A percentile compares a stretch with the other conserved stretches of the same genome.
Evolutionary conservation across 2,113 vertebrate species (phyloP).

Genomic region (Hylia prasina): DNA sequence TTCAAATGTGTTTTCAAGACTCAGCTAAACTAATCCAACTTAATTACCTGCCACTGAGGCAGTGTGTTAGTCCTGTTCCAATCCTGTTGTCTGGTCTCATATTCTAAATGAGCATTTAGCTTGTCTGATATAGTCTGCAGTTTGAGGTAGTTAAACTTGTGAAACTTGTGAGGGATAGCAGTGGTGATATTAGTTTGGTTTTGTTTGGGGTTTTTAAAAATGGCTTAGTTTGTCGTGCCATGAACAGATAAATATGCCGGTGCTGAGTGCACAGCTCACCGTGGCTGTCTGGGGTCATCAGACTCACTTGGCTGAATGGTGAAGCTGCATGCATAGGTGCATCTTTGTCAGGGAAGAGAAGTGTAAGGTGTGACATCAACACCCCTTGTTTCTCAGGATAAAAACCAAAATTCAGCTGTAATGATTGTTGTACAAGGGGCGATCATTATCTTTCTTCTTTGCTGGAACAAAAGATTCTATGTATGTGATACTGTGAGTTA

Average conservation of each 20-base stretch:
- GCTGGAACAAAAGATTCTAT: neutral
- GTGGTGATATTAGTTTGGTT: neutral
- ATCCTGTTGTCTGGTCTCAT: neutral
- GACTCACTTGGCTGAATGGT: neutral
- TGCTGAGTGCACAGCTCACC: neutral
- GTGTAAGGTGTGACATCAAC: neutral
- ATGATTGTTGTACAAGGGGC: neutral
- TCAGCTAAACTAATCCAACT: neutral
- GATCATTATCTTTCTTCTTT: neutral
- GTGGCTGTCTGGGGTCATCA: neutral
- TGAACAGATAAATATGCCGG: neutral
- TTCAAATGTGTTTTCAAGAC: neutral
- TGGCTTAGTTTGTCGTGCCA: accelerated
- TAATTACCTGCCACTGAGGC: neutral
- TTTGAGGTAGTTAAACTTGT: neutral
- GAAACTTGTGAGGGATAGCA: neutral
- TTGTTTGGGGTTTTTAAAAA: neutral
- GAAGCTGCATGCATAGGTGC: neutral
- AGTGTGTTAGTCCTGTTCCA: neutral
- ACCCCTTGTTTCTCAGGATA: neutral
- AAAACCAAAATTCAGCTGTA: neutral
- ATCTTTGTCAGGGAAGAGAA: neutral
- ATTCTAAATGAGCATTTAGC: neutral
- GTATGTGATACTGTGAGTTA: neutral
- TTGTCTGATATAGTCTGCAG: neutral